Base-by-base conservation (phyloP, 2,113 vertebrate species). In the Apeltes quadracus region DNA sequence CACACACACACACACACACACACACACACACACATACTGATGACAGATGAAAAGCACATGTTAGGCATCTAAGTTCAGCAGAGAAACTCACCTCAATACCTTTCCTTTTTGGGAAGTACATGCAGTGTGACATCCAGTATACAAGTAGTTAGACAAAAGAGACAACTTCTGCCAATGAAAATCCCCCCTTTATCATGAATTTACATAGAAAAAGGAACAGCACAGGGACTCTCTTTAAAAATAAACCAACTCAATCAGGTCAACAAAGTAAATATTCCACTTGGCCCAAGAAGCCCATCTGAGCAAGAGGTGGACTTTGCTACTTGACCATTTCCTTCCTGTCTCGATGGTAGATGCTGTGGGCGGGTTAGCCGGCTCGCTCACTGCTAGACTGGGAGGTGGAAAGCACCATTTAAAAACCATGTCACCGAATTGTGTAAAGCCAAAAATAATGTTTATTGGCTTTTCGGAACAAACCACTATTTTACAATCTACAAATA, bases 61-160 rank as follows among this genome's bases (percentile, higher is more conserved):
- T 67, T 77, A 32, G 70, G 56, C 61, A 54, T 77, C 5, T 27
- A 70, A 50, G 46, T 66, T 65, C 53, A 83, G 61, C 51, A 7
- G 51, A 62, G 68, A n/a, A n/a, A 84, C 78, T 82, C 75, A 83
- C 20, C 29, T 36, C 15, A 32, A 73, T 67, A 20, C n/a, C 38
- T 77, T 85, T 61, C 20, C 7, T 54, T 75, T 75, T 74, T 76
- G 82, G 84, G 84, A 82, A 91, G 61, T 81, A 76, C 85, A 81
- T 86, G 55, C 39, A 1, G n/a, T 78, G 73, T 79, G 67, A 81
- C 82, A 82, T 75, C 77, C 76, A 66, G 25, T 32, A 58, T 34
- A 53, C 9, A 55, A 39, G 34, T 64, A 72, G 7, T 73, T 38
- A 55, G 16, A 58, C 14, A 71, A 75, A 66, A 75, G 32, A 77